These are phyloP conservation scores for Berghia stephanieae DNA, from an alignment of 1,140 invertebrate species.

Conservation along the genomic window DNA sequence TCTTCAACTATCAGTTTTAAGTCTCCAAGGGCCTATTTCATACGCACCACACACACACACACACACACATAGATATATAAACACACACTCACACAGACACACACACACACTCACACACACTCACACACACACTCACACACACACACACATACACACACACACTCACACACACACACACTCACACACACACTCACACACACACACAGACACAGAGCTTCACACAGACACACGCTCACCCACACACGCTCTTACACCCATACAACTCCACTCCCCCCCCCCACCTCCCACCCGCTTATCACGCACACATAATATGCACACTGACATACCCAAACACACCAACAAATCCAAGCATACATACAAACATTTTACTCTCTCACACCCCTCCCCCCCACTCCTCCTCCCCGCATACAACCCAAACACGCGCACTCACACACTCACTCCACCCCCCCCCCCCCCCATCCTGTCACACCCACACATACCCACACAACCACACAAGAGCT, in stretches of 20 bases:
- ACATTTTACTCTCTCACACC: too few relatives aligned
- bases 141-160: background rate
- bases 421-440: too few relatives aligned
- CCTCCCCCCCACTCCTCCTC: too few relatives aligned
- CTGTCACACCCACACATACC: too few relatives aligned
- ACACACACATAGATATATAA: background rate
- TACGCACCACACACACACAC: background rate
- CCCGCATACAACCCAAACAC: too few relatives aligned
- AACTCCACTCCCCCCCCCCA: constrained; percentile 31
- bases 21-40: background rate
- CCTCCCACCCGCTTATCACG: constrained; percentile 38
- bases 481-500: too few relatives aligned
- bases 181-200: background rate
- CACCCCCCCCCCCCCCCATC: too few relatives aligned
- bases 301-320: constrained; percentile 8
- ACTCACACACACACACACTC: background rate
- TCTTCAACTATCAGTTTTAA: background rate
- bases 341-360: too few relatives aligned
- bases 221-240: constrained; percentile 25
- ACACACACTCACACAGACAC: background rate
- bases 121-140: background rate
- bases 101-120: background rate
- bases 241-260: too few relatives aligned
- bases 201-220: constrained; percentile 43
- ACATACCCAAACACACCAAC: background rate